These are phyloP conservation scores for Metaphire vulgaris DNA, from an alignment of 1,140 invertebrate genomes.

Conservation along the genomic window DNA sequence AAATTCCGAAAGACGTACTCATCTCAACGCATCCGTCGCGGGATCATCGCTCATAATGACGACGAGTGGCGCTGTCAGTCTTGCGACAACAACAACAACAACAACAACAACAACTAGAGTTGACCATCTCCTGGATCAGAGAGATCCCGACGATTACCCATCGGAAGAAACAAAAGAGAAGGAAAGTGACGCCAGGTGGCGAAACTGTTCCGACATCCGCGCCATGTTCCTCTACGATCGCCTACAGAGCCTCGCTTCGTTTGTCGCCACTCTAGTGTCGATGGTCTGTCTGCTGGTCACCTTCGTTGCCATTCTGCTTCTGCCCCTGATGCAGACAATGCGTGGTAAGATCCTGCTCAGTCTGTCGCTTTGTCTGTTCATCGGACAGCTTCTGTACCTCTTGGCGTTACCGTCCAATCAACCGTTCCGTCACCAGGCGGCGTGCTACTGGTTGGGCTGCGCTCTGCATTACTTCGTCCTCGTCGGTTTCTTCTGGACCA, in stretches of 20 bases:
- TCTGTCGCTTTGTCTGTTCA: constrained; percentile 52
- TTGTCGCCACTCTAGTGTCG: constrained; percentile 34
- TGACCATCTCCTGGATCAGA: not conserved
- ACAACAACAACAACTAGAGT: not conserved
- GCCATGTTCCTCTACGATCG: not conserved
- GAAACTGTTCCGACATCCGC: not conserved
- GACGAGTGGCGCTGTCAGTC: too few species aligned
- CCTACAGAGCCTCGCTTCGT: not conserved
- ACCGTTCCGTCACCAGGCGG: constrained; percentile 5
- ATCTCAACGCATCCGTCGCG: too few species aligned
- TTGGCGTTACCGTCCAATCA: constrained; percentile 38
- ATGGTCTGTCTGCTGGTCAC: constrained; percentile 38
- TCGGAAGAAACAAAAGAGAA: not conserved
- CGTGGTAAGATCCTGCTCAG: constrained; percentile 57
- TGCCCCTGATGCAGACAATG: constrained; percentile 55
- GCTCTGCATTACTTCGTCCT: constrained; percentile 56
- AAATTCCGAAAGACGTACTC: too few species aligned
- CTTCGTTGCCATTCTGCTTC: constrained; percentile 51
- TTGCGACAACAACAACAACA: not conserved
- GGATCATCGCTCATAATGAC: too few species aligned
- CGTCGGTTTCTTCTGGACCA: constrained; percentile 60
- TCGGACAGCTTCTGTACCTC: constrained; percentile 54
- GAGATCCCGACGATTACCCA: not conserved
- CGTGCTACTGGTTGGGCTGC: constrained; percentile 49
- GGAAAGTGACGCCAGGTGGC: not conserved